Percentiles rank a stretch among this genome's conserved stretches.
phyloP scores from a whole-genome alignment of 2,797 vertebrate genomes.

The Acipenser transmontanus region DNA sequence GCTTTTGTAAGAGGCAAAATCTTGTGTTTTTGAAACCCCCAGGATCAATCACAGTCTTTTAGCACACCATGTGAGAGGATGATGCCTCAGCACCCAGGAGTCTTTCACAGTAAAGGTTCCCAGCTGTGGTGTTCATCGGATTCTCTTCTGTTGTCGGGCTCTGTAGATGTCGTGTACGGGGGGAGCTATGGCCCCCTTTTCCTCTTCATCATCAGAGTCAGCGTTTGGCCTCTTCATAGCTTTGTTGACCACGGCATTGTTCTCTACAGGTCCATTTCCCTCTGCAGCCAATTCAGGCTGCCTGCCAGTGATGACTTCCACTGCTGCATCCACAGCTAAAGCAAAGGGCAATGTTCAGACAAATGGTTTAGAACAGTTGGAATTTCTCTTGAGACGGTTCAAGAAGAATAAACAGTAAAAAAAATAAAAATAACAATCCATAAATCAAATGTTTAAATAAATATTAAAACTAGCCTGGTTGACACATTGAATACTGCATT shows the following conservation, averaged over 20 bases:
- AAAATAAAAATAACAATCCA: neutral
- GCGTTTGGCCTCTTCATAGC: conserved; percentile 90
- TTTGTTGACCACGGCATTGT: conserved; percentile 75
- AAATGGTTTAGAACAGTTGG: neutral
- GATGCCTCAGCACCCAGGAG: conserved; percentile 10
- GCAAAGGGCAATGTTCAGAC: conserved; percentile 4
- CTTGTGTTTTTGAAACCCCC: neutral
- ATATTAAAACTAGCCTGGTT: too few relatives aligned
- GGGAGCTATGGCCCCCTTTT: conserved; percentile 89
- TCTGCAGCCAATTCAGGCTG: conserved; percentile 78
- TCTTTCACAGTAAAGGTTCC: neutral
- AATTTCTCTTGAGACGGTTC: neutral
- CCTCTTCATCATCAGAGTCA: conserved; percentile 93
- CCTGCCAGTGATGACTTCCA: conserved; percentile 85
- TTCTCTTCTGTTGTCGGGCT: conserved; percentile 92
- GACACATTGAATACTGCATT: too few relatives aligned
- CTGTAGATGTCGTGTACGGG: conserved; percentile 97
- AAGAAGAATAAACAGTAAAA: neutral
- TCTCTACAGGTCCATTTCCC: conserved; percentile 88
- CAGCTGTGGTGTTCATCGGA: conserved; percentile 66
- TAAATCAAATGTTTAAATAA: too few relatives aligned
- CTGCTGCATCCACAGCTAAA: conserved; percentile 84
- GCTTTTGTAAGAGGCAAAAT: conserved; percentile 1
- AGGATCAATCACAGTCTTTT: conserved; percentile 18
- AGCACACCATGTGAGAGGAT: conserved; percentile 11